A percentile compares a stretch with the other conserved stretches of the same genome.
These are phyloP conservation scores for Aproaerema taeniolella DNA, from an alignment of 2,888 invertebrate genomes.

Conservation along the genomic window DNA sequence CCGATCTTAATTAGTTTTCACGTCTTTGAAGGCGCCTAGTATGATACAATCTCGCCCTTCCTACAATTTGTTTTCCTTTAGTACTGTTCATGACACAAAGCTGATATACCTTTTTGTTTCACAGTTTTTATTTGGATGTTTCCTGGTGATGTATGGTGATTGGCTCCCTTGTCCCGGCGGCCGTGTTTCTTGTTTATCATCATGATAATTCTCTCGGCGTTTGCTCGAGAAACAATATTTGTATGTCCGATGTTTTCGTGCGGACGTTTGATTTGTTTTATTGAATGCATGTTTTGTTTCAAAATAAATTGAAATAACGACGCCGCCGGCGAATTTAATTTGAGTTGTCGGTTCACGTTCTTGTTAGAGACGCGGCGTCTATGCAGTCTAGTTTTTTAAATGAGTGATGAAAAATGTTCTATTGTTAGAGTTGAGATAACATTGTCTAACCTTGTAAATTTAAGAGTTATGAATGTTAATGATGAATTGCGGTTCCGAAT, in stretches of 20 bases:
- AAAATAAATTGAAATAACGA: slow-evolving; percentile 58
- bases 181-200: slow-evolving; percentile 71
- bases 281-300: slow-evolving; percentile 60
- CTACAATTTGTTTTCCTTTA: slow-evolving; percentile 74
- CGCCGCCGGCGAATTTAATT: slow-evolving; percentile 57
- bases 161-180: slow-evolving; percentile 66
- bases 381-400: slow-evolving; percentile 46
- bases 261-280: slow-evolving; percentile 55
- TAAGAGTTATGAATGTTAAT: slow-evolving; percentile 50
- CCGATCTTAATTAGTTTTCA: slow-evolving; percentile 77
- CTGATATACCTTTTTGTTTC: slow-evolving; percentile 64
- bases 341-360: slow-evolving; percentile 50
- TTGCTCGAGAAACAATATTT: slow-evolving; percentile 62
- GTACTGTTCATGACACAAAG: slow-evolving; percentile 59
- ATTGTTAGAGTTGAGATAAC: slow-evolving; percentile 61
- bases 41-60: slow-evolving; percentile 71
- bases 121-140: slow-evolving; percentile 64
- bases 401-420: slow-evolving; percentile 49
- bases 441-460: slow-evolving; percentile 49
- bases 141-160: slow-evolving; percentile 74
- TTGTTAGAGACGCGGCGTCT: no score
- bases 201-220: slow-evolving; percentile 65
- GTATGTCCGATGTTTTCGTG: slow-evolving; percentile 48
- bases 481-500: slow-evolving; percentile 54
- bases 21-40: slow-evolving; percentile 72